A percentile compares a stretch with the other conserved stretches of the same genome.
Conservation (phyloP, 2,888 invertebrate genomes). For the Flabesymbios commensalis region DNA sequence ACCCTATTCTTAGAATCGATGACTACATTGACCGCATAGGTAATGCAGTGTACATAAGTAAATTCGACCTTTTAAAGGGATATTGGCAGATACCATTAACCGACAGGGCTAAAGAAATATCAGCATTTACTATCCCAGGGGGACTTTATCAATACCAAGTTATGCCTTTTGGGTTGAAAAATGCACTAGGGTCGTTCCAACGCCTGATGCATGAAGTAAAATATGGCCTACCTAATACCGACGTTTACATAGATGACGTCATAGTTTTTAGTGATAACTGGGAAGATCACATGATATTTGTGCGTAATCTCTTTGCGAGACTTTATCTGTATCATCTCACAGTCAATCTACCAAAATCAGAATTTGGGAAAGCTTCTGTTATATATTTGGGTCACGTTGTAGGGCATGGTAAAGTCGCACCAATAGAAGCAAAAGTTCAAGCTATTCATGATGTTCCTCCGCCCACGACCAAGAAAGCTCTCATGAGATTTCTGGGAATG, state of each 20-base stretch:
- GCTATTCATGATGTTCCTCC: too few species aligned
- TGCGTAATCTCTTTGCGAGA: too few species aligned
- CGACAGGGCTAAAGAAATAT: background rate
- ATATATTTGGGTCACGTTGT: too few species aligned
- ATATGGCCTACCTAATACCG: background rate
- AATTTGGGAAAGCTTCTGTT: too few species aligned
- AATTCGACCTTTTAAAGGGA: background rate
- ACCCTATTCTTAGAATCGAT: background rate
- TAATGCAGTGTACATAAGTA: background rate
- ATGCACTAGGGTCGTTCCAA: slow-evolving; percentile 1
- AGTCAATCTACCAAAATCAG: too few species aligned
- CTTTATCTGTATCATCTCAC: too few species aligned
- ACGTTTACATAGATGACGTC: background rate
- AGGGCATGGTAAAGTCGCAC: too few species aligned
- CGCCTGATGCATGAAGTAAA: background rate
- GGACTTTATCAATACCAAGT: background rate
- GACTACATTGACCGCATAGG: background rate
- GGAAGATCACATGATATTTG: too few species aligned
- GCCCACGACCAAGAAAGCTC: too few species aligned
- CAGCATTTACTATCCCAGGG: slow-evolving; percentile 3
- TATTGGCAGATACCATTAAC: background rate
- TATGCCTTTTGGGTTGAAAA: slow-evolving; percentile 5
- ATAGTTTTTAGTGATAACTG: background rate
- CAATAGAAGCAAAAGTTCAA: too few species aligned
- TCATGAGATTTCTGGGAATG: too few species aligned